A percentile compares a stretch with the other conserved stretches of the same genome.
Conservation (phyloP, 2,888 invertebrate genomes). For the Panorpa germanica region DNA sequence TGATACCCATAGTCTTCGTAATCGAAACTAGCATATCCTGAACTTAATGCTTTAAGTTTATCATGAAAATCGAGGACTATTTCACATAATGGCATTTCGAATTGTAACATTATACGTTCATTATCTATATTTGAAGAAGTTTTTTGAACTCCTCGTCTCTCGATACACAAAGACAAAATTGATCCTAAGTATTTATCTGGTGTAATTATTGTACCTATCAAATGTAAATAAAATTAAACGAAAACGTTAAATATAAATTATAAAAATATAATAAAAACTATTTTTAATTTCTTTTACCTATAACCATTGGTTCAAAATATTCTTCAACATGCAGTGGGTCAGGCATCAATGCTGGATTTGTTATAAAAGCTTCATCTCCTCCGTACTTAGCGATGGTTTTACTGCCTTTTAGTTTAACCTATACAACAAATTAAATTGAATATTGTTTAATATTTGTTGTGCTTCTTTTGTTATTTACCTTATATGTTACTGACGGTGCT, state of each 20-base stretch:
- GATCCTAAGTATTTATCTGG: slow-evolving; percentile 56
- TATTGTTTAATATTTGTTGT: neutral
- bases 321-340: slow-evolving; percentile 44
- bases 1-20: slow-evolving; percentile 80
- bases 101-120: slow-evolving; percentile 61
- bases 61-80: slow-evolving; percentile 93
- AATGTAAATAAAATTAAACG: neutral
- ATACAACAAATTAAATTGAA: slow-evolving; percentile 9
- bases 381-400: slow-evolving; percentile 48
- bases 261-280: slow-evolving; percentile 10
- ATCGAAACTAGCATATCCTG: slow-evolving; percentile 92
- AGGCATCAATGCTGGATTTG: slow-evolving; percentile 61
- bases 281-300: slow-evolving; percentile 37
- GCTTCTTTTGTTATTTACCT: slow-evolving; percentile 33
- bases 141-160: slow-evolving; percentile 42
- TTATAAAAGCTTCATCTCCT: slow-evolving; percentile 38
- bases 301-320: slow-evolving; percentile 71
- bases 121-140: slow-evolving; percentile 65
- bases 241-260: neutral
- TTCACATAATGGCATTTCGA: slow-evolving; percentile 76
- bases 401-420: slow-evolving; percentile 49
- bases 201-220: slow-evolving; percentile 66
- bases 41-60: slow-evolving; percentile 67
- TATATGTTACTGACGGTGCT: slow-evolving; percentile 73
- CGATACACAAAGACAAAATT: slow-evolving; percentile 52